These are phyloP conservation scores for Hafferia zeledoni DNA, from an alignment of 2,797 vertebrate genomes.

Conservation along the genomic window DNA sequence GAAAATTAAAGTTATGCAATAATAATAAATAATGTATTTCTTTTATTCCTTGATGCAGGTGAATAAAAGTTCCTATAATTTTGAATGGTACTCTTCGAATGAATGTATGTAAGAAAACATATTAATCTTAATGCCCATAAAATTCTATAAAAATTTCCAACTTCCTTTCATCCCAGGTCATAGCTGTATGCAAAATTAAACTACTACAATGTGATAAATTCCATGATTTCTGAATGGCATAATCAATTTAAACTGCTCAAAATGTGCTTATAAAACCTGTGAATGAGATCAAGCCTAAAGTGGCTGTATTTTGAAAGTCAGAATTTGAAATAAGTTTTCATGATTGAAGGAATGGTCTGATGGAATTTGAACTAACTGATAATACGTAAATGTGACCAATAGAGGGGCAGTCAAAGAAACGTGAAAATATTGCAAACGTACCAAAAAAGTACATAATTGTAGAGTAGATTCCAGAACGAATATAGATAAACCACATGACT, in stretches of 20 bases:
- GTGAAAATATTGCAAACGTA: neutral
- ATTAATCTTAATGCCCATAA: neutral
- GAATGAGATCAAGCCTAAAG: neutral
- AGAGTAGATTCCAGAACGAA: neutral
- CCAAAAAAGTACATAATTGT: neutral
- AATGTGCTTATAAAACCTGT: neutral
- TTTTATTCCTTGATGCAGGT: neutral
- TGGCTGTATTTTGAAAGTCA: neutral
- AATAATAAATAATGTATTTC: neutral
- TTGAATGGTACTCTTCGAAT: neutral
- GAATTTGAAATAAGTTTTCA: neutral
- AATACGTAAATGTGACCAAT: accelerated
- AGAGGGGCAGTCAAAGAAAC: neutral
- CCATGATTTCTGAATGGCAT: neutral
- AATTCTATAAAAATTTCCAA: neutral
- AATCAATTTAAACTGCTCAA: neutral
- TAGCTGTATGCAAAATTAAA: neutral
- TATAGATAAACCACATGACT: neutral
- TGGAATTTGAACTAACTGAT: neutral
- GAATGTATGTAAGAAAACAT: neutral
- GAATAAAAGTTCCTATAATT: neutral
- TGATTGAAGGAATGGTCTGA: neutral
- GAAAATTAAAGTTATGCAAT: neutral
- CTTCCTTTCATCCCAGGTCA: neutral
- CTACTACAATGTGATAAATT: neutral